Evolutionary conservation across 2,888 invertebrate species (phyloP).

Genomic region (Hermodice carunculata): DNA sequence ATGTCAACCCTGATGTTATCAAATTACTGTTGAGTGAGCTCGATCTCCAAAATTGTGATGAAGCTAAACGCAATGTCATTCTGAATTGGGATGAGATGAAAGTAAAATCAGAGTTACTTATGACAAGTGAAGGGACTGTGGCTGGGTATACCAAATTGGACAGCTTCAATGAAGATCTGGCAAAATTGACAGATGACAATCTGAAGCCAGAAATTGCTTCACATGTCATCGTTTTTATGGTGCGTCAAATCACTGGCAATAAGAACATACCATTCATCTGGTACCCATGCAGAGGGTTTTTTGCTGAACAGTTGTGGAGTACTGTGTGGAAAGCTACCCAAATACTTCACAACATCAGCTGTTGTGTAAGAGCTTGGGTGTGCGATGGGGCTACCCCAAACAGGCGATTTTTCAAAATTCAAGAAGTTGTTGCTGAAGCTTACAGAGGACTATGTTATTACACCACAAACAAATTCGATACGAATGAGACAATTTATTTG

Average conservation of each 20-base stretch:
- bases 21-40: background rate
- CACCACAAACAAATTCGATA: conserved; percentile 1
- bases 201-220: background rate
- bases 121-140: background rate
- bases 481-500: conserved; percentile 2
- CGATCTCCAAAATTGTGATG: background rate
- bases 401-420: conserved; percentile 7
- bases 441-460: background rate
- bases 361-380: background rate
- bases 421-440: background rate
- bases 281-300: background rate
- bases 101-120: conserved; percentile 1
- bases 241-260: background rate
- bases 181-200: background rate
- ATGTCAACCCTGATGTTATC: background rate
- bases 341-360: background rate
- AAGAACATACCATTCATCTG: conserved; percentile 5
- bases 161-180: background rate
- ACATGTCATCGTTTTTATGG: conserved; percentile 11
- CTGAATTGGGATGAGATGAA: conserved; percentile 13
- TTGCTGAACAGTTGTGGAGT: background rate
- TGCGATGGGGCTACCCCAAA: conserved; percentile 12
- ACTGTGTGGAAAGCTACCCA: background rate
- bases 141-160: conserved; percentile 2
- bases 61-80: background rate